Evolutionary conservation across 2,113 vertebrate genomes (phyloP), one percentile per base, ranked within the genome.

Genomic region (Nicator chloris): DNA sequence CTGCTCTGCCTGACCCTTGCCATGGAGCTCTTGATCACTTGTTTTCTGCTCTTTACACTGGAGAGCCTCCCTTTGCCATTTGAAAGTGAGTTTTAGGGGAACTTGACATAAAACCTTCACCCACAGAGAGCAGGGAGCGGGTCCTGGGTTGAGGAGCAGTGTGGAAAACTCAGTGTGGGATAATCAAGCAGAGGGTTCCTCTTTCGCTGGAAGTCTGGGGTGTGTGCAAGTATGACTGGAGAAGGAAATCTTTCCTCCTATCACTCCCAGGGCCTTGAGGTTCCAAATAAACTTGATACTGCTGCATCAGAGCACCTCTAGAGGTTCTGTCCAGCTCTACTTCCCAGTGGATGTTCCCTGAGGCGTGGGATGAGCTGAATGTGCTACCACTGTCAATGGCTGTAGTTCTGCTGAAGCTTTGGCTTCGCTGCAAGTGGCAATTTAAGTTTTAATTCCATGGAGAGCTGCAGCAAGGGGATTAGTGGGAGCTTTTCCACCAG

Each of bases 11-110:
- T 98, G 86, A 98, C 98, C 68, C 65, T 95, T 37, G 63, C 97
- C 53, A 98, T 99, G 98, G 98, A 99, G 96, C 90, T 98, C 37
- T 56, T 98, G 87, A 87, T 98, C 19, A 35, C 99, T 68, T 99
- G 98, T 88, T 98, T 99, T 56, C 98, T 99, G 49, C 98, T 99
- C 56, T 99, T 98, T 56, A 98, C 98, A 0, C 23, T 98, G 90
- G 95, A 97, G n/a, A 97, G 20, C 21, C 98, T 99, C 13, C 98
- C 98, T 50, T 96, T 98, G 90, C 87, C 96, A 2, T 96, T 99
- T 39, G 98, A 99, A 97, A 98, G 99, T 99, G 97, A 97, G 97
- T 87, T 64, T 40, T 26, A 16, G 40, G 64, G 18, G 31, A 87
- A 44, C 7, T 13, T 33, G 27, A 33, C 27, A 22, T 60, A 10